A percentile compares a stretch with the other conserved stretches of the same genome.
These are phyloP conservation scores for Zaprionus camerounensis DNA, from an alignment of 1,140 invertebrate species.

Conservation along the genomic window DNA sequence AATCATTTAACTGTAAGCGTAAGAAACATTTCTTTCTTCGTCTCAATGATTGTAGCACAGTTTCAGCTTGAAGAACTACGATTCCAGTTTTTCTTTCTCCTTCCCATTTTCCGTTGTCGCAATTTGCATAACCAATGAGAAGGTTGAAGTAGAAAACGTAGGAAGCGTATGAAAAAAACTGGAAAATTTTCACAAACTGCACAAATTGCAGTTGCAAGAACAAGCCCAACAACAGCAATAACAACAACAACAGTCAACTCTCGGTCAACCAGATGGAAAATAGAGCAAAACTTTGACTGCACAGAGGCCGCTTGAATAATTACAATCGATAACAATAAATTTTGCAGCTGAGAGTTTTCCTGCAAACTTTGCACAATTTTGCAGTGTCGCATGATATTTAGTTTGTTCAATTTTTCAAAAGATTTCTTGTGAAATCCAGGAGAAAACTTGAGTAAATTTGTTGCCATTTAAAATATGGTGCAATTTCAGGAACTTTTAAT, in stretches of 20 bases:
- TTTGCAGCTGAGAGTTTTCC: conserved; percentile 8
- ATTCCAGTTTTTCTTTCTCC: conserved; percentile 17
- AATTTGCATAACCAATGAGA: conserved; percentile 63
- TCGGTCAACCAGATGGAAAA: conserved; percentile 17
- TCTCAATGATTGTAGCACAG: conserved; percentile 32
- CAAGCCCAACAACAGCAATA: background rate
- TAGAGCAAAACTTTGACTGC: conserved; percentile 47
- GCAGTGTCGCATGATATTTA: background rate
- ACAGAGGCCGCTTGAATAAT: conserved; percentile 64
- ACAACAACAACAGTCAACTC: background rate
- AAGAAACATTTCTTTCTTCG: conserved; percentile 17
- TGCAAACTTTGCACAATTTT: conserved; percentile 7
- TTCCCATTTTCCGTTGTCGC: conserved; percentile 16
- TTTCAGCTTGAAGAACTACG: conserved; percentile 9
- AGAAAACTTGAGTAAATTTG: background rate
- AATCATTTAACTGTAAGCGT: conserved; percentile 35
- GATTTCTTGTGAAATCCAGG: background rate
- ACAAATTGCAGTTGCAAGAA: conserved; percentile 20
- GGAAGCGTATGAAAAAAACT: conserved; percentile 4
- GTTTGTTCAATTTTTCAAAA: background rate
- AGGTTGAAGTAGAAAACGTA: background rate
- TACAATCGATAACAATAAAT: conserved; percentile 64
- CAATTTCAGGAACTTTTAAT: background rate
- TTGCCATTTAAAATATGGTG: background rate
- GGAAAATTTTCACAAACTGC: conserved; percentile 18